A percentile compares a stretch with the other conserved stretches of the same genome.
phyloP scores from a whole-genome alignment of 2,113 vertebrate species.

The Cottus gobio region DNA sequence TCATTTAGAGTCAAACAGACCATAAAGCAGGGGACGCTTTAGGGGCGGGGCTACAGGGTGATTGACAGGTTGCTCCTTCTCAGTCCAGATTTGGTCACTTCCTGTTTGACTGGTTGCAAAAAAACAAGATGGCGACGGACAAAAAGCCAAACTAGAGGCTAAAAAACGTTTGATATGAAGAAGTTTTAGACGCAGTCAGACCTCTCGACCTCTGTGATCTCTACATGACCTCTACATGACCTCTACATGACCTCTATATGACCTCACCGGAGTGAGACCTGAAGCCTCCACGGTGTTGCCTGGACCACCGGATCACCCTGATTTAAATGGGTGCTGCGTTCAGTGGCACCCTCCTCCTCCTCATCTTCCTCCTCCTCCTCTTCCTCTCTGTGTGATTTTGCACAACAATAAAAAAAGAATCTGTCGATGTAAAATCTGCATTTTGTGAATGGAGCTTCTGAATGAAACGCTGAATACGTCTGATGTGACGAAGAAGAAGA shows the following conservation, averaged over 20 bases:
- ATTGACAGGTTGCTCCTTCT: too few species aligned
- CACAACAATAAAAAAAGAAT: background rate
- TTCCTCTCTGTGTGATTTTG: background rate
- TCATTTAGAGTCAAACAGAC: too few species aligned
- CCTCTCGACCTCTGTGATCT: too few species aligned
- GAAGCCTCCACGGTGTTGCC: background rate
- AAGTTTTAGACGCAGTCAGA: too few species aligned
- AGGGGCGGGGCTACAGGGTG: too few species aligned
- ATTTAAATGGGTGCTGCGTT: background rate
- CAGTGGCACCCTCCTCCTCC: background rate
- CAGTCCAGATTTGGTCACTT: background rate
- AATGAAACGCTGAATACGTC: background rate
- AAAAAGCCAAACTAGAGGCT: background rate
- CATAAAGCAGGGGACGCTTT: too few species aligned
- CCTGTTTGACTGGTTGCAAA: background rate
- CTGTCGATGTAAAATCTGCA: background rate
- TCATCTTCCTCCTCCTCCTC: background rate
- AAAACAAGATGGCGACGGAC: too few species aligned
- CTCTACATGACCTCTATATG: too few species aligned
- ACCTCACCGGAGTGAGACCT: background rate
- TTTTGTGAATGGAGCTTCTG: conserved; percentile 13
- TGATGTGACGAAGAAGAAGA: background rate
- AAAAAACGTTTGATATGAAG: background rate
- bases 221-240: background rate
- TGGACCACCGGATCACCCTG: too few species aligned